phyloP scores from a whole-genome alignment of 2,888 invertebrate species.

The Aethes cnicana region DNA sequence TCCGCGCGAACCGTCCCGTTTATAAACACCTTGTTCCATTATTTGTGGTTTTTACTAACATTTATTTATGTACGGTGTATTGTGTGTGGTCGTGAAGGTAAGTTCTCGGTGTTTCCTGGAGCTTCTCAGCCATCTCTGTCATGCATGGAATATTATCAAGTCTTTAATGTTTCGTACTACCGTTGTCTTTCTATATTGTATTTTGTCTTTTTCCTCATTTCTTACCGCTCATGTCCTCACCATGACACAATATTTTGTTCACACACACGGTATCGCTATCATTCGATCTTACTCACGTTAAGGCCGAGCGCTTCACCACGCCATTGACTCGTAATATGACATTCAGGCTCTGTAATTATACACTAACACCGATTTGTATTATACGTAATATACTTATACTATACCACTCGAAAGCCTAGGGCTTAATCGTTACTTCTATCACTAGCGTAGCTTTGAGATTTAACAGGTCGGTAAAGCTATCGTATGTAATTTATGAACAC shows the following conservation, averaged over 20 bases:
- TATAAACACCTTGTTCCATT: conserved; percentile 71
- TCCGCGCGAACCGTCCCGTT: conserved; percentile 33
- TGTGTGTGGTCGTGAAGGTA: conserved; percentile 63
- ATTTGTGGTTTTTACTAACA: conserved; percentile 54
- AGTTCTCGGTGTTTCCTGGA: conserved; percentile 68
- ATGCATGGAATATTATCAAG: conserved; percentile 67
- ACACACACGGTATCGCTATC: conserved; percentile 57
- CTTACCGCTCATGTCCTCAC: conserved; percentile 70
- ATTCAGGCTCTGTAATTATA: conserved; percentile 44
- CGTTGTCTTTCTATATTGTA: conserved; percentile 43
- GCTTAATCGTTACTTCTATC: conserved; percentile 64
- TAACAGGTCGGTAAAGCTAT: conserved; percentile 59
- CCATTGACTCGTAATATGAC: conserved; percentile 45
- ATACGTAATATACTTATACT: conserved; percentile 44
- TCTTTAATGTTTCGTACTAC: conserved; percentile 24
- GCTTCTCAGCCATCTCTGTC: conserved; percentile 56
- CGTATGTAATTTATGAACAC: conserved; percentile 59
- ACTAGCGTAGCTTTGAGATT: conserved; percentile 70
- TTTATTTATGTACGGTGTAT: conserved; percentile 38
- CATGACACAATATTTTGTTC: conserved; percentile 61
- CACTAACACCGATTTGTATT: conserved; percentile 52
- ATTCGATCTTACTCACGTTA: conserved; percentile 52
- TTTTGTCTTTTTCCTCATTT: conserved; percentile 60
- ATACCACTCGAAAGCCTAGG: conserved; percentile 56
- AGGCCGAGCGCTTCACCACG: conserved; percentile 58